Evolutionary conservation across 1,140 invertebrate genomes (phyloP), one percentile per base, ranked within the genome.

Genomic region (Schlechtendalia chinensis): DNA sequence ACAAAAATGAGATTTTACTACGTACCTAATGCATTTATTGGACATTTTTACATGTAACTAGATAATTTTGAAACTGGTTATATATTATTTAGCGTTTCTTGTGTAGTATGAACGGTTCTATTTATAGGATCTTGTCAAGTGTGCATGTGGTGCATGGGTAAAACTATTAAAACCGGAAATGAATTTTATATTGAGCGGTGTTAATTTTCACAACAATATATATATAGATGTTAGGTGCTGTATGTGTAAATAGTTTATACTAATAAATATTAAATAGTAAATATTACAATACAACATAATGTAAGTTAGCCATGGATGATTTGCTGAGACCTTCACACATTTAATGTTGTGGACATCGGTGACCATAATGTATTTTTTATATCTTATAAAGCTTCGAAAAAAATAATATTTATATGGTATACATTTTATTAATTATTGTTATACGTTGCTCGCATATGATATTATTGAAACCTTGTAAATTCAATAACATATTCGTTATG

Each of bases 151-250:
- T 27, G 22, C 5, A 47, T 69, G 5, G 63, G 45, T 45, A n/a
- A 45, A 47, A 67, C 63, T 67, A n/a, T 32, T 16, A 59, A 77
- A 79, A 58, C 58, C 17, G 58, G 75, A 79, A 79, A 63, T 58
- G 2, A 47, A 61, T 79, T 59, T 63, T 19, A 12, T 6, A 24
- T 22, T 50, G 14, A 14, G 0, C 5, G 39, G 16, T 24, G 45
- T 79, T 10, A 24, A 61, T 63, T 47, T 63, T 11, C 32, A 77
- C 50, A 22, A 50, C 27, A 11, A n/a, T 29, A 29, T 63, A 27
- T 27, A 22, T 61, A 16, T 29, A 58, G n/a, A n/a, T n/a, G 27
- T 74, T 27, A 69, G 22, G 45, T 10, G 22, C 22, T 17, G 5
- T 72, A 17, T 29, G 32, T 29, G 50, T 71, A 71, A 32, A 71